phyloP scores from a whole-genome alignment of 2,797 vertebrate genomes.

The Chrysocyon brachyurus region DNA sequence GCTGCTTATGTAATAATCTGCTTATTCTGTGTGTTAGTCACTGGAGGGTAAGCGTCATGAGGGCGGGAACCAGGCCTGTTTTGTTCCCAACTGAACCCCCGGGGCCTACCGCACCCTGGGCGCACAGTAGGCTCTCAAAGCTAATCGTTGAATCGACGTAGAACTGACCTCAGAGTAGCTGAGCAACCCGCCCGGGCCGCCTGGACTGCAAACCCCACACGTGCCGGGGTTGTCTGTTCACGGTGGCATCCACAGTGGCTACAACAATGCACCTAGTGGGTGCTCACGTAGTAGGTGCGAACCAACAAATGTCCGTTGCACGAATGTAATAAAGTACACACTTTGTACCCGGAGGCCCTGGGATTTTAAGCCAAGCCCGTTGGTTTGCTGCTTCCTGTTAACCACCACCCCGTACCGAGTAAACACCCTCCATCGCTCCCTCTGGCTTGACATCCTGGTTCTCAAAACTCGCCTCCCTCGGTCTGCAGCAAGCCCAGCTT shows the following conservation, averaged over 20 bases:
- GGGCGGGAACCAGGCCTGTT: neutral
- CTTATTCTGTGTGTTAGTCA: neutral
- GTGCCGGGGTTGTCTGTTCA: neutral
- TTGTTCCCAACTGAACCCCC: neutral
- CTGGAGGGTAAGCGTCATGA: fast-evolving
- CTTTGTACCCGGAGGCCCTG: neutral
- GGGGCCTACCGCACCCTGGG: neutral
- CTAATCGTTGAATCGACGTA: fast-evolving
- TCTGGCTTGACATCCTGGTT: neutral
- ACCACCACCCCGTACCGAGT: neutral
- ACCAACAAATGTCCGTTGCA: neutral
- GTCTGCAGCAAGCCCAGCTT: neutral
- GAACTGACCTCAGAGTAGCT: neutral
- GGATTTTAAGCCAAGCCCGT: neutral
- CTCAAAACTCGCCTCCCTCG: neutral
- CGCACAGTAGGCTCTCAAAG: neutral
- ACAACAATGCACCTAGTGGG: neutral
- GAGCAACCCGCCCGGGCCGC: neutral
- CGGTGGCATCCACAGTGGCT: neutral
- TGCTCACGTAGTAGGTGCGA: neutral
- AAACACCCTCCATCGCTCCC: too few species aligned
- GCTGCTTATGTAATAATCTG: too few species aligned
- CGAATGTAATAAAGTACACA: neutral
- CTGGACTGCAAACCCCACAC: neutral
- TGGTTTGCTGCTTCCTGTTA: neutral